Percentiles rank a stretch among this genome's conserved stretches.
Evolutionary conservation across 2,113 vertebrate genomes (phyloP).

Genomic region (Uria aalge): DNA sequence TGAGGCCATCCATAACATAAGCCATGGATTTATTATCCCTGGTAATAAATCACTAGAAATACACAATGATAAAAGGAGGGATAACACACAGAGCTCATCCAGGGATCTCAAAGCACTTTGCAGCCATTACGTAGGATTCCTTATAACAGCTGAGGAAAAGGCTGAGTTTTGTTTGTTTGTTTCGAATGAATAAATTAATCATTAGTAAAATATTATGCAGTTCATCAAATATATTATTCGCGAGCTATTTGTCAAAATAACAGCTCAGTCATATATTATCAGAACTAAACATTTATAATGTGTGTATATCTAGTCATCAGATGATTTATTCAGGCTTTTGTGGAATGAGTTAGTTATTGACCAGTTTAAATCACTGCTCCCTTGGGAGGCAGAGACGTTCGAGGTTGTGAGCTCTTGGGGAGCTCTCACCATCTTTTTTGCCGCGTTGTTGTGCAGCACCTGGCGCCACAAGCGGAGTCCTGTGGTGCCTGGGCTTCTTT

Average conservation of each 20-base stretch:
- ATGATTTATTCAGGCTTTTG: conserved; percentile 30
- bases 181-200: conserved; percentile 57
- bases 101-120: conserved; percentile 12
- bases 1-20: not conserved
- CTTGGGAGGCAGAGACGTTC: not conserved
- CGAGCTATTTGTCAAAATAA: conserved; percentile 58
- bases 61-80: not conserved
- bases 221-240: conserved; percentile 65
- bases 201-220: conserved; percentile 64
- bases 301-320: conserved; percentile 6
- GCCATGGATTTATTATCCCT: not conserved
- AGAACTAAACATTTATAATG: conserved; percentile 45
- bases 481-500: not conserved
- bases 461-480: not conserved
- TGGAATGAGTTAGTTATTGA: conserved; percentile 21
- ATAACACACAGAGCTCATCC: not conserved
- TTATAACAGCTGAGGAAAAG: not conserved
- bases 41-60: conserved; percentile 18
- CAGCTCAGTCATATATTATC: conserved; percentile 40
- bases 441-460: not conserved
- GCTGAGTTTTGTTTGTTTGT: conserved; percentile 54
- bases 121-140: not conserved
- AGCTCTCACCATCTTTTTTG: not conserved
- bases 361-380: not conserved
- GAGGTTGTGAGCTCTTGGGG: not conserved